Percentiles rank a stretch among this genome's conserved stretches.
These are phyloP conservation scores for Priocnemis perturbator DNA, from an alignment of 2,888 invertebrate genomes.

Conservation along the genomic window DNA sequence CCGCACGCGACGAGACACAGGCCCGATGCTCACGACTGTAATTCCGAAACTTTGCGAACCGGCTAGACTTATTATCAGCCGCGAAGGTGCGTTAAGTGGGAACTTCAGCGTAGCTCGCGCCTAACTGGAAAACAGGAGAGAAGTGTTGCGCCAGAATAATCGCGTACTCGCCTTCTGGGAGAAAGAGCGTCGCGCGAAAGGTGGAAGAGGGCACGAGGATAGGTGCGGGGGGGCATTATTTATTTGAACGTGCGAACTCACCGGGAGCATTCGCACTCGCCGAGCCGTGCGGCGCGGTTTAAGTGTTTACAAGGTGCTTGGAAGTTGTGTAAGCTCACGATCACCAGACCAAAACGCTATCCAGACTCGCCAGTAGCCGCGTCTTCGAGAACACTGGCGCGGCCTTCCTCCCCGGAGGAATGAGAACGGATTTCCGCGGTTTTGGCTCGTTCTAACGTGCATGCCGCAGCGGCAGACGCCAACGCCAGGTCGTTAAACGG, in stretches of 20 bases:
- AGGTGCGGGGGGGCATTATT: slow-evolving; percentile 26
- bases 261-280: slow-evolving; percentile 7
- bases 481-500: slow-evolving; percentile 26
- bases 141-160: background rate
- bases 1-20: too few species aligned
- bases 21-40: too few species aligned
- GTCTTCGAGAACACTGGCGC: slow-evolving; percentile 39
- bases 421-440: slow-evolving; percentile 59
- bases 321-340: slow-evolving; percentile 44
- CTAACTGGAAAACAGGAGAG: too few species aligned
- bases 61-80: too few species aligned
- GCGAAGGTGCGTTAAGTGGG: too few species aligned
- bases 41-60: too few species aligned
- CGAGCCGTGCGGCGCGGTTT: slow-evolving; percentile 19
- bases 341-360: slow-evolving; percentile 58
- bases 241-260: slow-evolving; percentile 37
- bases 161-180: background rate
- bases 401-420: slow-evolving; percentile 41
- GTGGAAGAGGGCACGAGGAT: background rate
- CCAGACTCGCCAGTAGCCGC: slow-evolving; percentile 41
- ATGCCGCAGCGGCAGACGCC: slow-evolving; percentile 28
- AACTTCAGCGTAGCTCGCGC: too few species aligned
- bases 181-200: background rate
- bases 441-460: slow-evolving; percentile 42
- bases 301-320: slow-evolving; percentile 53